Conservation (phyloP, 1,140 invertebrate species). For the Agrypnia vestita region DNA sequence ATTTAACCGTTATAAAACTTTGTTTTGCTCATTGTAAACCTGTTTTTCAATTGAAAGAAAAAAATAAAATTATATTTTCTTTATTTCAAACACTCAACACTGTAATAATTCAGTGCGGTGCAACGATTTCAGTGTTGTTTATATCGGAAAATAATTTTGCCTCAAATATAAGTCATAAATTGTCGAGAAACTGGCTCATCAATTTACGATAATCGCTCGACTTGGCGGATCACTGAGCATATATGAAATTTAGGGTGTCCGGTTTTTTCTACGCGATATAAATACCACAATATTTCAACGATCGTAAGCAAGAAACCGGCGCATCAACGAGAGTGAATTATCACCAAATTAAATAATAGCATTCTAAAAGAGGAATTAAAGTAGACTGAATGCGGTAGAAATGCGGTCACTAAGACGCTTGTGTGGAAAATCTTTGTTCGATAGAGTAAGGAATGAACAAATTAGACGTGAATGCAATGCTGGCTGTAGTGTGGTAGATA, state of each 20-base stretch:
- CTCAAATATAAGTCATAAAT: constrained; percentile 16
- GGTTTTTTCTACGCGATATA: constrained; percentile 9
- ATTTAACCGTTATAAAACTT: constrained; percentile 9
- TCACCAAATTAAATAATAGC: constrained; percentile 58
- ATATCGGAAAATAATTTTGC: constrained; percentile 4
- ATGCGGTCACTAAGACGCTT: too few relatives aligned
- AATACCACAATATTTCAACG: constrained; percentile 10
- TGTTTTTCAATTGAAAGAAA: not conserved
- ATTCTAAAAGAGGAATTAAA: too few relatives aligned
- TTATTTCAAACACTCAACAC: constrained; percentile 10
- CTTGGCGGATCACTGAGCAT: constrained; percentile 14
- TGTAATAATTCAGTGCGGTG: constrained; percentile 3
- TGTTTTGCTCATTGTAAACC: not conserved
- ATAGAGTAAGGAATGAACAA: too few relatives aligned
- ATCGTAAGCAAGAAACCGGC: constrained; percentile 10
- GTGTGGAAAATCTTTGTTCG: too few relatives aligned
- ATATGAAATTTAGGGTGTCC: constrained; percentile 30
- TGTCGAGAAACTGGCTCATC: constrained; percentile 4
- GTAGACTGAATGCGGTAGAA: too few relatives aligned
- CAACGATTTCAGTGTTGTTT: not conserved
- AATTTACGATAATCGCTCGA: constrained; percentile 11
- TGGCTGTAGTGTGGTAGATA: too few relatives aligned
- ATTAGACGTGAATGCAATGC: too few relatives aligned
- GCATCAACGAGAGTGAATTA: constrained; percentile 51
- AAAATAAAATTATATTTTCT: constrained; percentile 16